Base-by-base conservation (phyloP, 1,140 invertebrate species). In the Pogonognathellus flavescens region DNA sequence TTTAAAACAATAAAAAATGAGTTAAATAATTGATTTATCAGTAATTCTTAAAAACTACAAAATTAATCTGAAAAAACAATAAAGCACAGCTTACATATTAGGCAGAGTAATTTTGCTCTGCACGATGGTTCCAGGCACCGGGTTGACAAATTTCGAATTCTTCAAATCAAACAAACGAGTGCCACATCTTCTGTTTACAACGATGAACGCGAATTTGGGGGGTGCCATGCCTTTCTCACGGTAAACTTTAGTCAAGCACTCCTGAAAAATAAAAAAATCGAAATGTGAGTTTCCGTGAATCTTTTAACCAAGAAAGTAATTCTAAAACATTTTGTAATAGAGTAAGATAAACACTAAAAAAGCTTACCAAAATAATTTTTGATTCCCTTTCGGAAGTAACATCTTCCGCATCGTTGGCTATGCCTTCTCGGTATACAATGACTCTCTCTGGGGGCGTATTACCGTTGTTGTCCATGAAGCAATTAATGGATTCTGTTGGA, bases 151-250 rank as follows among this genome's bases (percentile, higher is more conserved):
- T 5, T 90, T 88, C 90, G n/a, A n/a, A n/a, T n/a, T n/a, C 25
- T 14, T 88, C 4, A 72, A 25, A 13, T n/a, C 53, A 82, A 92
- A 95, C 52, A 98, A 92, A 25, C 96, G 92, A 0, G 95, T 95
- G 89, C 96, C 98, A 53, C 98, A 96, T 22, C 97, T 91, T 89
- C 98, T 99, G 90, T 98, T 96, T 6, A 98, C 96, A 14, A 98
- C 93, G 5, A 98, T 91, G 80, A 96, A 94, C 0, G 93, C 93
- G 0, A 98, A 90, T 72, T 93, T 92, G 0, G 96, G 95, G 0
- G 92, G 90, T 89, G 10, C 1, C 1, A 66, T 31, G 1, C 16
- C 55, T 10, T 22, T 18, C 13, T 11, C 1, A 5, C 0, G 18
- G 7, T 49, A 57, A 31, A 66, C 4, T 3, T 62, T 22, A 1